A percentile compares a stretch with the other conserved stretches of the same genome.
Conservation (phyloP, 2,113 vertebrate genomes). For the Piprites chloris region DNA sequence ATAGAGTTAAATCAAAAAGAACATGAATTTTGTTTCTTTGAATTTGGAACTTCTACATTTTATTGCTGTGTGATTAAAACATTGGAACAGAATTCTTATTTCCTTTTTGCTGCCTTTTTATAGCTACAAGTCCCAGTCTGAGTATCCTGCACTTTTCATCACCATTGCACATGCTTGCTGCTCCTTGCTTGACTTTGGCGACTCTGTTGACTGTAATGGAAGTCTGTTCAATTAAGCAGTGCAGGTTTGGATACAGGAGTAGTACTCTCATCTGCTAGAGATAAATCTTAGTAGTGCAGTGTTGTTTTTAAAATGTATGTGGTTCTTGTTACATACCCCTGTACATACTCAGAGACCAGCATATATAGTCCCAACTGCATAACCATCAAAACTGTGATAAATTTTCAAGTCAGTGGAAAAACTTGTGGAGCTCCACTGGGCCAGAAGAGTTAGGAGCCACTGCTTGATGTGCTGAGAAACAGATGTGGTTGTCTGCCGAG, state of each 20-base stretch:
- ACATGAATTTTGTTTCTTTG: conserved; percentile 36
- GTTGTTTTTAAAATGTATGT: background rate
- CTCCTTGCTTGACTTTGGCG: background rate
- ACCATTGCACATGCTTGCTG: background rate
- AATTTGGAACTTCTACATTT: conserved; percentile 9
- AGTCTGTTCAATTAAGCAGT: background rate
- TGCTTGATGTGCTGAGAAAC: background rate
- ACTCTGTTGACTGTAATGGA: background rate
- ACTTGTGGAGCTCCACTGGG: background rate
- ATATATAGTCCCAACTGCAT: background rate
- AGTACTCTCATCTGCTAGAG: background rate
- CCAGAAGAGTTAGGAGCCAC: background rate
- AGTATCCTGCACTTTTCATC: background rate
- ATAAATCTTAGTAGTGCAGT: background rate
- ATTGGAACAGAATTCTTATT: conserved; percentile 26
- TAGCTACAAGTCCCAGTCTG: background rate
- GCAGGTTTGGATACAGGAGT: background rate
- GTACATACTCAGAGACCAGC: background rate
- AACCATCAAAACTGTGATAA: background rate
- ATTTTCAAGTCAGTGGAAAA: background rate
- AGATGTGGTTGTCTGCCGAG: background rate
- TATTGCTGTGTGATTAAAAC: conserved; percentile 42
- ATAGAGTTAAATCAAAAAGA: conserved; percentile 37
- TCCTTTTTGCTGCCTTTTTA: conserved; percentile 38
- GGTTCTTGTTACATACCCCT: background rate